Conservation (phyloP, 2,888 invertebrate species). For the Micoletzkya japonica region DNA sequence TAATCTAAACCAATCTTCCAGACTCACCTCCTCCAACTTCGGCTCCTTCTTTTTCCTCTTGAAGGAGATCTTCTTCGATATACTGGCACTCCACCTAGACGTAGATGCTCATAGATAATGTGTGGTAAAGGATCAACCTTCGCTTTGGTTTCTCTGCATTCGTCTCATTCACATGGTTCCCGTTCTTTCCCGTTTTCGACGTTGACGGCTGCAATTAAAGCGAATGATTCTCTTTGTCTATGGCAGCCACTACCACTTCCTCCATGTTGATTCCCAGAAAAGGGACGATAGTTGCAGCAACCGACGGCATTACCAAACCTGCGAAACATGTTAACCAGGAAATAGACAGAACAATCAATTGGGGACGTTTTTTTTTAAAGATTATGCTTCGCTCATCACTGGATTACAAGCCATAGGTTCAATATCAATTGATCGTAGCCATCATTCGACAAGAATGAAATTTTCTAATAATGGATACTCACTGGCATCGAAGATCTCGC, state of each 20-base stretch:
- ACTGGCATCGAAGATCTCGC: constrained; percentile 60
- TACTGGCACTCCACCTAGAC: constrained; percentile 12
- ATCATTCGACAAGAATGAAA: not conserved
- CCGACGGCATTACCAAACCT: constrained; percentile 60
- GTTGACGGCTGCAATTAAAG: constrained; percentile 11
- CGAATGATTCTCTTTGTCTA: not conserved
- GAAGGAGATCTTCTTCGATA: constrained; percentile 14
- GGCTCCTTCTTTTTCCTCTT: constrained; percentile 18
- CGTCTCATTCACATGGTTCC: no score
- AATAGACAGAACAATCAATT: not conserved
- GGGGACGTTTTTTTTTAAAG: no score
- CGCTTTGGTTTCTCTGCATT: not conserved
- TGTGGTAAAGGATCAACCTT: no score
- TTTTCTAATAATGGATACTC: no score
- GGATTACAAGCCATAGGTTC: no score
- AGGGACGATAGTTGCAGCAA: constrained; percentile 60
- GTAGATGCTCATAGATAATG: not conserved
- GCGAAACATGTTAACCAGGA: constrained; percentile 4
- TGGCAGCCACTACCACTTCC: constrained; percentile 5
- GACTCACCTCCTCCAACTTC: constrained; percentile 4
- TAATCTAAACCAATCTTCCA: not conserved
- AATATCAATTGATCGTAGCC: no score
- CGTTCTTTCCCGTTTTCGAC: constrained; percentile 24
- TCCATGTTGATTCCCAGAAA: constrained; percentile 46
- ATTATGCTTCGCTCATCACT: no score